A percentile compares a stretch with the other conserved stretches of the same genome.
phyloP scores from a whole-genome alignment of 2,888 invertebrate species.

The Chorisops tibialis region DNA sequence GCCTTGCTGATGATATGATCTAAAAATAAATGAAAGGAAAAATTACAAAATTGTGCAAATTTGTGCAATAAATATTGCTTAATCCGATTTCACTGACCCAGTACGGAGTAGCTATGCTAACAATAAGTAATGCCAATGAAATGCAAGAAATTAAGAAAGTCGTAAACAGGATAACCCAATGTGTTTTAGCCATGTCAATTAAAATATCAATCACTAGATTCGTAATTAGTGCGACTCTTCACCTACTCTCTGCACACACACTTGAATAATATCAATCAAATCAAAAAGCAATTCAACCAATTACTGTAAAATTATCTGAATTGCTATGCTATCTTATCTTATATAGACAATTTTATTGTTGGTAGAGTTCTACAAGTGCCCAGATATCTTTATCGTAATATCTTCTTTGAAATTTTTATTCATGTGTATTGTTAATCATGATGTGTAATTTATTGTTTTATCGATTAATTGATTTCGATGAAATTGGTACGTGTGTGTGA shows the following conservation, averaged over 20 bases:
- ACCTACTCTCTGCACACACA: neutral
- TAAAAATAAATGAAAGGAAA: no score
- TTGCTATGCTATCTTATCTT: slow-evolving; percentile 21
- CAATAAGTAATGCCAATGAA: slow-evolving; percentile 35
- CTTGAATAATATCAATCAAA: neutral
- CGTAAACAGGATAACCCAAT: slow-evolving; percentile 35
- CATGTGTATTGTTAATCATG: no score
- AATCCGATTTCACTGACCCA: slow-evolving; percentile 37
- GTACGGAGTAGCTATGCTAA: slow-evolving; percentile 37
- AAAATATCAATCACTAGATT: neutral
- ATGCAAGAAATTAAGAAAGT: slow-evolving; percentile 36
- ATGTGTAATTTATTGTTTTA: no score
- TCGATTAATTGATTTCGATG: no score
- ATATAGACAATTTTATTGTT: no score
- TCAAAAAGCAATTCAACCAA: neutral
- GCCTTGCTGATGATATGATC: slow-evolving; percentile 36
- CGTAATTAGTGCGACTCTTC: no score
- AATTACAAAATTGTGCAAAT: no score
- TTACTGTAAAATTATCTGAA: neutral
- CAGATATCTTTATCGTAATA: no score
- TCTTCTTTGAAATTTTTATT: no score
- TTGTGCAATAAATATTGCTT: no score
- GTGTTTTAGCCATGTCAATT: slow-evolving; percentile 35
- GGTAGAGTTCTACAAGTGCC: no score
- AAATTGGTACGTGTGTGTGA: no score